Percentiles rank a stretch among this genome's conserved stretches.
These are phyloP conservation scores for Ctenosaura bakeri DNA, from an alignment of 2,797 vertebrate species.

Conservation along the genomic window DNA sequence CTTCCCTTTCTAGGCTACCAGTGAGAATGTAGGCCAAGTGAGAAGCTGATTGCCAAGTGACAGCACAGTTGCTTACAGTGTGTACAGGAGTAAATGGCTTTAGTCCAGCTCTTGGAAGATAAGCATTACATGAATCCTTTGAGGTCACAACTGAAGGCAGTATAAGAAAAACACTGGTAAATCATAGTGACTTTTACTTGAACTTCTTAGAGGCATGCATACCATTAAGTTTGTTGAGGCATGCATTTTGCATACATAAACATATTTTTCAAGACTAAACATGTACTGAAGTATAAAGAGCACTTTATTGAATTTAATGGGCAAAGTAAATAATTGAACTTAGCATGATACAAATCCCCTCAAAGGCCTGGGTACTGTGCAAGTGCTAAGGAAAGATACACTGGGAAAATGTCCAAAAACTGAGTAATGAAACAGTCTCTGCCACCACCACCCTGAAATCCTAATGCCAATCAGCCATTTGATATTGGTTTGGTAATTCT, in stretches of 20 bases:
- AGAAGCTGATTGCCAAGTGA: neutral
- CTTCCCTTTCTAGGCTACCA: neutral
- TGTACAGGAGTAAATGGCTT: neutral
- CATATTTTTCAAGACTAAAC: neutral
- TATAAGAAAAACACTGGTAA: neutral
- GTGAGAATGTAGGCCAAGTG: slow-evolving; percentile 23
- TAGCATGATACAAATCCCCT: neutral
- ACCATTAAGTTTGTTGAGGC: neutral
- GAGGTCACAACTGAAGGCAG: neutral
- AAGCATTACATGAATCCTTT: slow-evolving; percentile 1
- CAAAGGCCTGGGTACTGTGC: neutral
- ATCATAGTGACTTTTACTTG: neutral
- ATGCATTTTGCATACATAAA: neutral
- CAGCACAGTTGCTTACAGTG: slow-evolving; percentile 19
- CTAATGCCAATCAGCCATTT: neutral
- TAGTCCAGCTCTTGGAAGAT: slow-evolving; percentile 4
- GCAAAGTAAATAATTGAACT: neutral
- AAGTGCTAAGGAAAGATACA: neutral
- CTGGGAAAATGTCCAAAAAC: neutral
- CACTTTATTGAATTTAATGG: neutral
- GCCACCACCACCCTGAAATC: no score
- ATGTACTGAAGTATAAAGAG: neutral
- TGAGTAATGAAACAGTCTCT: neutral
- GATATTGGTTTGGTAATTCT: neutral
- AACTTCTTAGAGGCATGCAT: neutral